Base-by-base conservation (phyloP, 1,140 invertebrate genomes). In the Zaprionus ornatus region DNA sequence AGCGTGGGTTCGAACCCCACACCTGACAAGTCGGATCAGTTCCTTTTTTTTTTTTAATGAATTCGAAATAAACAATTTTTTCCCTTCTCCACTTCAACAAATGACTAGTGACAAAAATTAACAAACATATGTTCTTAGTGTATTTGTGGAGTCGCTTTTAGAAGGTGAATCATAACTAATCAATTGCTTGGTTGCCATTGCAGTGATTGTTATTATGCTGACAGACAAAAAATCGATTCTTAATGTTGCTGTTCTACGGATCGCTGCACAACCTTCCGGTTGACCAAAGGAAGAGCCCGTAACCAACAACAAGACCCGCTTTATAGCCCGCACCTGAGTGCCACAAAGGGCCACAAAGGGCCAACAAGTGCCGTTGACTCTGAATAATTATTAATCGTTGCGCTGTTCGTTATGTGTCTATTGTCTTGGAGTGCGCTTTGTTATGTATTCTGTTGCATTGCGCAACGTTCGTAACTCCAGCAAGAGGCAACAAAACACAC, bases 1-100 rank as follows among this genome's bases (percentile, higher is more conserved):
- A 95, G 94, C 95, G 95, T 95, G 95, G 95, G 95, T 95, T 95
- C 95, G 95, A 95, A 95, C 95, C 95, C 94, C 95, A 95, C 95
- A 95, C 94, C 94, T 95, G 95, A 95, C 95, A 95, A 83, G 56
- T 3, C 52, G 52, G 40, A 37, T 25, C 21, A 13, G 32, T 82
- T 76, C 70, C 72, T 71, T 54, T 50, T 37, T 61, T 9, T 37
- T 66, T 65, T 61, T 57, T 45, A 21, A 40, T 48, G 25, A 27
- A 42, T n/a, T 23, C 35, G 67, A 63, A 17, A 21, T 61, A 52
- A 21, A 42, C 19, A 55, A 68, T 25, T 37, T 35, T 25, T 17
- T 45, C 9, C 9, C n/a, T 4, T 13, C 35, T 17, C n/a, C n/a
- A 42, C 40, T 29, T 4, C 4, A 4, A 5, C 3, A 5, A 25